Evolutionary conservation across 2,888 invertebrate genomes (phyloP).

Genomic region (Epirrhoe alternata): DNA sequence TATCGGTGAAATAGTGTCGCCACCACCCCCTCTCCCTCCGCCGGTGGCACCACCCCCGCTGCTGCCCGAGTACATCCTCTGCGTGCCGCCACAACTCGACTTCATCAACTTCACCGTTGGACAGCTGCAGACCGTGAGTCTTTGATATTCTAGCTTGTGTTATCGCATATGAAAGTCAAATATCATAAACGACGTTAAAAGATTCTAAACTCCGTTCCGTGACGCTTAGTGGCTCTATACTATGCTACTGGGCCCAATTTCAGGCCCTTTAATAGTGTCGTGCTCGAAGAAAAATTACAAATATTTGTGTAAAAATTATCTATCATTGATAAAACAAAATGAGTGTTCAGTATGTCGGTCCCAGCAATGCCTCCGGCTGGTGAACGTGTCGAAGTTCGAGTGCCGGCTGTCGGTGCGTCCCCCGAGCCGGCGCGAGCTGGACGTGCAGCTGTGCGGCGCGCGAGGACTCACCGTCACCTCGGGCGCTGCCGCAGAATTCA

Average conservation of each 20-base stretch:
- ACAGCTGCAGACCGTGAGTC: conserved; percentile 56
- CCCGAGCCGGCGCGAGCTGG: conserved; percentile 58
- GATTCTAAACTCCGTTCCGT: too few relatives aligned
- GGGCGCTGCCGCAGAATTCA: conserved; percentile 60
- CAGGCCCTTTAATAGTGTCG: too few relatives aligned
- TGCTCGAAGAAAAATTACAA: too few relatives aligned
- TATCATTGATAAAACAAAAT: not conserved
- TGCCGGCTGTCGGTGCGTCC: conserved; percentile 65
- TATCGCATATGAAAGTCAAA: not conserved
- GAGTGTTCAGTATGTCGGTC: not conserved
- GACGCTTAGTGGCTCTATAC: too few relatives aligned
- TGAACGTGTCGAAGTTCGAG: conserved; percentile 66
- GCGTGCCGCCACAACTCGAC: conserved; percentile 62
- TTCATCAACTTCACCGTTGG: conserved; percentile 72
- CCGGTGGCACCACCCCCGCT: conserved; percentile 32
- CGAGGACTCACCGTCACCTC: conserved; percentile 63
- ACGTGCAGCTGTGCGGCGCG: conserved; percentile 54
- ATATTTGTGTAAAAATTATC: too few relatives aligned
- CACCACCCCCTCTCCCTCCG: conserved; percentile 31
- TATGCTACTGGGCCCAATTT: too few relatives aligned
- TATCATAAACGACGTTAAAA: too few relatives aligned
- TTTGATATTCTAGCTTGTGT: not conserved
- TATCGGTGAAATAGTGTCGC: conserved; percentile 49
- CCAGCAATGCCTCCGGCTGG: conserved; percentile 60
- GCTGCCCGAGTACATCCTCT: conserved; percentile 55